Percentiles rank a stretch among this genome's conserved stretches.
These are phyloP conservation scores for Micromesistius poutassou DNA, from an alignment of 2,797 vertebrate species.

Conservation along the genomic window DNA sequence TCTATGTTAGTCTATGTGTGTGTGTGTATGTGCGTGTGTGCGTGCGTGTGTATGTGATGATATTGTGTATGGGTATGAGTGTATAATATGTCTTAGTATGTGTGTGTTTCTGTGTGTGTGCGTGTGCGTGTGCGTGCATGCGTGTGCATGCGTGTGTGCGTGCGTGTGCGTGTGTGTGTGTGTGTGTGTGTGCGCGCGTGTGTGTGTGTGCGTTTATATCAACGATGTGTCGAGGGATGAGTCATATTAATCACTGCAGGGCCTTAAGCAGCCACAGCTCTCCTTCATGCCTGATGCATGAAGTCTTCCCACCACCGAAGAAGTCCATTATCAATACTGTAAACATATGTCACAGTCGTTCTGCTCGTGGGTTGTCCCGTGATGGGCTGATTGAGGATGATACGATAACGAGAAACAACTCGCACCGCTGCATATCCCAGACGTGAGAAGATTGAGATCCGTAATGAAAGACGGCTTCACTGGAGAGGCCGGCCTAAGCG, in stretches of 20 bases:
- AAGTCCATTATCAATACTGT: neutral
- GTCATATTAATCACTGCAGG: neutral
- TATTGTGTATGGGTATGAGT: too few species aligned
- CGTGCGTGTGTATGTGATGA: conserved; percentile 19
- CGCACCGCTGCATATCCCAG: neutral
- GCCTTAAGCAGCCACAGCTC: neutral
- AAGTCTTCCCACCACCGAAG: neutral
- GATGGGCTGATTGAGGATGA: neutral
- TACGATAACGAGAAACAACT: neutral
- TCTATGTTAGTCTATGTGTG: too few species aligned
- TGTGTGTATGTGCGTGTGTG: conserved; percentile 27
- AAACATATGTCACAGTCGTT: neutral
- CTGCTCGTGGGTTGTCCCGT: neutral
- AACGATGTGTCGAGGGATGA: neutral
- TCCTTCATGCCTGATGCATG: neutral
- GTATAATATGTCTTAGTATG: neutral
- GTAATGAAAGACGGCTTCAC: too few species aligned
- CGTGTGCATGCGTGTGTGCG: too few species aligned
- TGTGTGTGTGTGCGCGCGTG: conserved; percentile 10
- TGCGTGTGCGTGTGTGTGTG: conserved; percentile 4
- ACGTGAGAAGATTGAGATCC: neutral
- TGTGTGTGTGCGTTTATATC: neutral
- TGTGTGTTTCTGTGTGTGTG: neutral
- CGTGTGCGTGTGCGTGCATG: conserved; percentile 6
- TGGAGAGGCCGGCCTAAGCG: too few species aligned